Conservation (phyloP, 2,797 vertebrate species). For the Phalanger gymnotis region DNA sequence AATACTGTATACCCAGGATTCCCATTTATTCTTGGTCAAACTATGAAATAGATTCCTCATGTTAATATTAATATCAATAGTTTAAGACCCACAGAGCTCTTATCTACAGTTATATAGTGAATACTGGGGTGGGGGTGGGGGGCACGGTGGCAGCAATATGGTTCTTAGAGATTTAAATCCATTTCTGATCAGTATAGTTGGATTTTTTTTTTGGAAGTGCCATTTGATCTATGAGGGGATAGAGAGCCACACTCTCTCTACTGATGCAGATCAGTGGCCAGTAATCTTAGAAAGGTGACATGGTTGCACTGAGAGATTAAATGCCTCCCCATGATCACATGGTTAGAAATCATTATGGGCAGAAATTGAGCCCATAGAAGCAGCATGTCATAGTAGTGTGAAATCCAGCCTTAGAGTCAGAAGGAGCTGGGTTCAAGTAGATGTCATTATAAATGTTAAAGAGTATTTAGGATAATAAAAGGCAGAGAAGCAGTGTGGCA, state of each 20-base stretch:
- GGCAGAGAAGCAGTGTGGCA: neutral
- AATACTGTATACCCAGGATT: neutral
- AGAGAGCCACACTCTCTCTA: neutral
- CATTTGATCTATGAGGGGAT: neutral
- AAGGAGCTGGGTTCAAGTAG: neutral
- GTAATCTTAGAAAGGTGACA: neutral
- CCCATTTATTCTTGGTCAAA: neutral
- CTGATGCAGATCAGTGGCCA: neutral
- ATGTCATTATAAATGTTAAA: neutral
- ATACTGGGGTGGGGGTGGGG: no score
- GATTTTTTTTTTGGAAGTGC: neutral
- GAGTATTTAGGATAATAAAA: neutral
- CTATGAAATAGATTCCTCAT: neutral
- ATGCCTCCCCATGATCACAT: neutral
- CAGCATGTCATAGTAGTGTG: neutral
- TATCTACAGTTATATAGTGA: neutral
- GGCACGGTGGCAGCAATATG: neutral
- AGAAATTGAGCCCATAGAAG: neutral
- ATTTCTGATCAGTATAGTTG: neutral
- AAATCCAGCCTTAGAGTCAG: neutral
- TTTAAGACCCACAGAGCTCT: conserved; percentile 3
- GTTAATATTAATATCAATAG: neutral
- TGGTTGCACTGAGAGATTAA: neutral
- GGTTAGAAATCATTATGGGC: neutral
- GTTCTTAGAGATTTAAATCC: neutral